phyloP scores from a whole-genome alignment of 1,140 invertebrate species.

The Cydia fagiglandana region DNA sequence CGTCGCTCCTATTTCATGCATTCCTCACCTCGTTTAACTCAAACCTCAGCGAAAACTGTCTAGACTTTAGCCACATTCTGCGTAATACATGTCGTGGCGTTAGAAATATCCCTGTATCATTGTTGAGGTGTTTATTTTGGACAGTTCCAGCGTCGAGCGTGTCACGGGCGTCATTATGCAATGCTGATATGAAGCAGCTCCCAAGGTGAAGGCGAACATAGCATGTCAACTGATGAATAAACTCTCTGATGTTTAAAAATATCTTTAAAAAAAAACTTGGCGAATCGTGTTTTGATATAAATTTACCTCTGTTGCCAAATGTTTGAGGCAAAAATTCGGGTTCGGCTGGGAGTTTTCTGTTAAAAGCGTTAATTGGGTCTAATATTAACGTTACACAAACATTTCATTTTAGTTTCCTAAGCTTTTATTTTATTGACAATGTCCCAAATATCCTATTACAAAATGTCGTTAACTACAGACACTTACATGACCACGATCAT shows the following conservation, averaged over 20 bases:
- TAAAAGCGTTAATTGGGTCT: conserved; percentile 10
- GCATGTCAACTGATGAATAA: conserved; percentile 61
- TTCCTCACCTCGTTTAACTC: conserved; percentile 8
- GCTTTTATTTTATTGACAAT: no score
- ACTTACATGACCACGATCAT: not conserved
- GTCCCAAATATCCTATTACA: no score
- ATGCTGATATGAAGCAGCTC: conserved; percentile 62
- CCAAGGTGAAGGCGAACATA: conserved; percentile 75
- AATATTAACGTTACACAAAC: conserved; percentile 12
- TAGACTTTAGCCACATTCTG: not conserved
- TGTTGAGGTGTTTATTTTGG: conserved; percentile 70
- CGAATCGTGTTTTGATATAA: conserved; percentile 28
- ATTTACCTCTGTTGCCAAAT: conserved; percentile 32
- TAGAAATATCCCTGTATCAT: conserved; percentile 46
- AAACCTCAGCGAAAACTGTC: not conserved
- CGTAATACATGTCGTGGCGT: not conserved
- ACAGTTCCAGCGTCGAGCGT: conserved; percentile 48
- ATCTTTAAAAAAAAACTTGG: conserved; percentile 35
- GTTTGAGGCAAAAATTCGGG: conserved; percentile 1
- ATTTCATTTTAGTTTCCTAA: not conserved
- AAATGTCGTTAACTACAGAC: not conserved
- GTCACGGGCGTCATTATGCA: conserved; percentile 66
- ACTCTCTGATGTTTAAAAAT: conserved; percentile 69
- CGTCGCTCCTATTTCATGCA: conserved; percentile 32
- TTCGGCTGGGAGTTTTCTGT: not conserved